Evolutionary conservation across 2,888 invertebrate genomes (phyloP).

Genomic region (Andrena flavipes): DNA sequence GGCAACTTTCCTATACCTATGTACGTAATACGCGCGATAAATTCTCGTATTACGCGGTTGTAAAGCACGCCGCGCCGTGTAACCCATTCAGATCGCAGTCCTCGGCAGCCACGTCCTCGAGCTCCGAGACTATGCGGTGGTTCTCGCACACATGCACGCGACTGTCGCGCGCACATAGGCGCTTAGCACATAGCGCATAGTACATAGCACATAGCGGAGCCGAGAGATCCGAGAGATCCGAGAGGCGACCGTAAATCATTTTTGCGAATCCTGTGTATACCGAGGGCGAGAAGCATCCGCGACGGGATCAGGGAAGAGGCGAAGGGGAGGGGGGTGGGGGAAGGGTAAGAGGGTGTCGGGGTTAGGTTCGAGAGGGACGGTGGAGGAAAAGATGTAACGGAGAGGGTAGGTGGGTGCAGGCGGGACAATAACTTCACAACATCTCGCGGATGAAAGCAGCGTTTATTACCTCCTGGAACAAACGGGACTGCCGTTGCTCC

Average conservation of each 20-base stretch:
- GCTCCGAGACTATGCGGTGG: conserved; percentile 24
- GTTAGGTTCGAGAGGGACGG: conserved; percentile 12
- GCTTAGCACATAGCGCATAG: no score
- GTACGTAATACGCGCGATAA: conserved; percentile 52
- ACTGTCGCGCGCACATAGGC: not conserved
- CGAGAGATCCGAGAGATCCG: conserved; percentile 35
- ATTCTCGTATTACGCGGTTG: conserved; percentile 65
- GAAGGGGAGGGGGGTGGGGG: no score
- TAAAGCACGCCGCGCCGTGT: conserved; percentile 45
- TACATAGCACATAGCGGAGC: no score
- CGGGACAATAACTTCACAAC: conserved; percentile 72
- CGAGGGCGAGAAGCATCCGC: conserved; percentile 45
- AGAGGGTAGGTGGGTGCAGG: conserved; percentile 9
- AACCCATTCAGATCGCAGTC: conserved; percentile 68
- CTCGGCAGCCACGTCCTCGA: conserved; percentile 25
- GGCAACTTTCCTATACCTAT: conserved; percentile 12
- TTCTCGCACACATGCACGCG: not conserved
- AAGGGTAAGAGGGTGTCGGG: not conserved
- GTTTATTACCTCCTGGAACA: conserved; percentile 73
- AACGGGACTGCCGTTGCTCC: conserved; percentile 59
- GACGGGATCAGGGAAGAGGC: conserved; percentile 49
- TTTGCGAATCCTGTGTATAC: conserved; percentile 66
- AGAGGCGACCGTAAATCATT: conserved; percentile 72
- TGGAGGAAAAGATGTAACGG: conserved; percentile 17
- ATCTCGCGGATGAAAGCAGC: conserved; percentile 72